Evolutionary conservation across 2,888 invertebrate species (phyloP), one percentile per base, ranked within the genome.

Genomic region (Galerucella pusilla): DNA sequence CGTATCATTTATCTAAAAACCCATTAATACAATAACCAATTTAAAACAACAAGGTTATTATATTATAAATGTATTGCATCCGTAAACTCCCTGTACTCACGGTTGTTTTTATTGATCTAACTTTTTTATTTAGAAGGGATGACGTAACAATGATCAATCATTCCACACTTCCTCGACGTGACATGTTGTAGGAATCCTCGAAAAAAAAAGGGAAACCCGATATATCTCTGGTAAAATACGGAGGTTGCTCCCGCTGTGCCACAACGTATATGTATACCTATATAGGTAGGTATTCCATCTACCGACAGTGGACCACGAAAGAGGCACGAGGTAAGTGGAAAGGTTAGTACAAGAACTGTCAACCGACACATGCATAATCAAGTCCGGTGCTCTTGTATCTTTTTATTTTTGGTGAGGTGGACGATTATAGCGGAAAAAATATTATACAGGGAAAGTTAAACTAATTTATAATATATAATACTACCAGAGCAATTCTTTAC

Each of bases 301-400:
- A 69, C 69, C 68, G 63, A 63, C 63, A 42, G 9, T 14, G 46
- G 52, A 42, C 10, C 59, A 59, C 68, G 67, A n/a, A 57, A 57
- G 57, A 28, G 14, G 14, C 20, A 16, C 20, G 66, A 68, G 68
- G 60, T 69, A 69, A 60, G 46, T 46, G 28, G 60, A 25, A 59
- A 68, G 20, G 68, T 59, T 68, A 61, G 69, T 49, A 49, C 54
- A 69, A 46, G 69, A 69, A 69, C 60, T 69, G 69, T 69, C 69
- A 69, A 25, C 69, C 69, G 46, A n/a, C 61, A 14, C 10, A 69
- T 69, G 69, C 49, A 61, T 69, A 69, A 69, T 69, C 46, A 69
- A 49, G 61, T 49, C 42, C 46, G 25, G 49, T 42, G 35, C 35
- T 42, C 35, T 35, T 6, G 35, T 35, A 35, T 35, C 5, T 42